Evolutionary conservation across 2,888 invertebrate species (phyloP).

Genomic region (Cantharis flavilabris): DNA sequence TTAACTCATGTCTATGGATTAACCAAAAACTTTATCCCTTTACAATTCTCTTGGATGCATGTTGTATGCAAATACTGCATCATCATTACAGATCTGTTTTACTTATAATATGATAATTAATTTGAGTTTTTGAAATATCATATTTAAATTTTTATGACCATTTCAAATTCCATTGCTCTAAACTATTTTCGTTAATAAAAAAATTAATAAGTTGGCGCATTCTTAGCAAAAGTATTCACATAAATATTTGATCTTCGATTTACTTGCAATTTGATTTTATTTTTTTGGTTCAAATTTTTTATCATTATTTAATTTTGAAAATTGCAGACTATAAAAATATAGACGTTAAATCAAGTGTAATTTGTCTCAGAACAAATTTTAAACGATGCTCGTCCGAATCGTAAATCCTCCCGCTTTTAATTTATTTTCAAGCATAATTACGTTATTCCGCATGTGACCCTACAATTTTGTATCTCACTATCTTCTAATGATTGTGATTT

Average conservation of each 20-base stretch:
- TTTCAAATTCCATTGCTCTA: background rate
- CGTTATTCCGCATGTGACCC: slow-evolving; percentile 33
- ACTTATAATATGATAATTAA: background rate
- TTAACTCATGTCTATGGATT: background rate
- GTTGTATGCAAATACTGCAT: background rate
- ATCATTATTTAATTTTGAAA: background rate
- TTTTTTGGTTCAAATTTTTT: background rate
- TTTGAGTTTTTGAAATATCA: background rate
- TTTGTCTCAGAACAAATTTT: background rate
- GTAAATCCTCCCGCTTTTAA: slow-evolving; percentile 31
- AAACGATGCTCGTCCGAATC: background rate
- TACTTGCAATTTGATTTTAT: background rate
- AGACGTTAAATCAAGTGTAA: background rate
- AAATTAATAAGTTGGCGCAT: background rate
- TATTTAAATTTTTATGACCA: background rate
- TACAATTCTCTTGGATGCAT: background rate
- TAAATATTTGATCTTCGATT: background rate
- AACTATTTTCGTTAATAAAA: background rate
- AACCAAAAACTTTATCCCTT: background rate
- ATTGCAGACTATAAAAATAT: background rate
- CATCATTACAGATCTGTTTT: background rate
- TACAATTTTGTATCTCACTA: slow-evolving; percentile 29
- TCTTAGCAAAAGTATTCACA: background rate
- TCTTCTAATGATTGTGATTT: slow-evolving; percentile 32
- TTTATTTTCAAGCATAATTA: slow-evolving; percentile 35